Conservation (phyloP, 2,888 invertebrate genomes). For the Sinotaia quadrata region DNA sequence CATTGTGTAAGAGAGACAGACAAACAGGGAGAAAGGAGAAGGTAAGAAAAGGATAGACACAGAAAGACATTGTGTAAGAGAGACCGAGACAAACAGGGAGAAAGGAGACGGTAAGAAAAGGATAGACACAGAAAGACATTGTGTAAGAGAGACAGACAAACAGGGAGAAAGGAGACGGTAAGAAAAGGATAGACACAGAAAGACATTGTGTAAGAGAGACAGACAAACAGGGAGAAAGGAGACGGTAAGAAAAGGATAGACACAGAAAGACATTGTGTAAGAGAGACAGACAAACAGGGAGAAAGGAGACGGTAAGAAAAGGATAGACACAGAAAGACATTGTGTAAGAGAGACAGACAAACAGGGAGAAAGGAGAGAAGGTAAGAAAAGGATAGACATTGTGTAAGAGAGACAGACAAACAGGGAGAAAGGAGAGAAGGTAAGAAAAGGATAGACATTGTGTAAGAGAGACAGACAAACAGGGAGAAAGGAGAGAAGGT, state of each 20-base stretch:
- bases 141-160: not conserved
- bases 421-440: slow-evolving; percentile 1
- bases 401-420: slow-evolving; percentile 14
- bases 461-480: slow-evolving; percentile 1
- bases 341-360: slow-evolving; percentile 1
- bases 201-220: too few relatives aligned
- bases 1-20: not conserved
- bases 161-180: too few relatives aligned
- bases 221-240: too few relatives aligned
- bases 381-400: not conserved
- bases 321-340: not conserved
- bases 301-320: not conserved
- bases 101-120: too few relatives aligned
- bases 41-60: not conserved
- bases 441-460: not conserved
- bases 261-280: not conserved
- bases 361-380: not conserved
- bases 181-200: too few relatives aligned
- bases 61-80: not conserved
- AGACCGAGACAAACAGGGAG: not conserved
- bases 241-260: not conserved
- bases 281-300: not conserved
- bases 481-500: not conserved
- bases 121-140: too few relatives aligned
- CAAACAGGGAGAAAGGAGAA: not conserved